These are phyloP conservation scores for Sebastes hubbsi DNA, from an alignment of 2,797 vertebrate species.

Conservation along the genomic window DNA sequence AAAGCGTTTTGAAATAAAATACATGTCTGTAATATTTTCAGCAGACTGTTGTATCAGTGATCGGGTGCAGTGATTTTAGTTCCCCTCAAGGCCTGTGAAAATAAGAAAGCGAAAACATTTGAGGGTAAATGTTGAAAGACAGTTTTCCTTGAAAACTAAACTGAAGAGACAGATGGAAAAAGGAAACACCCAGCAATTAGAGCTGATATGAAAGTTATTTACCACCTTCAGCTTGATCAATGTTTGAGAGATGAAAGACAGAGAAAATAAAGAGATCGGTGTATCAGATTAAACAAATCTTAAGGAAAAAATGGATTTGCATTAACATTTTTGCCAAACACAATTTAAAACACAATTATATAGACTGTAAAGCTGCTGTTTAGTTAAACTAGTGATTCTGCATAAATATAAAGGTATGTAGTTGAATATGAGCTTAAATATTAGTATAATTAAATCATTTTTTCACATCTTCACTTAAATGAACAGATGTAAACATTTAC, in stretches of 20 bases:
- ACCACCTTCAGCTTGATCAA: not conserved
- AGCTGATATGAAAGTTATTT: constrained; percentile 3
- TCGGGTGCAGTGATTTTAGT: not conserved
- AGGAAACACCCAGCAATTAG: not conserved
- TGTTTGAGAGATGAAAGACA: not conserved
- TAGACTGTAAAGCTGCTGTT: not conserved
- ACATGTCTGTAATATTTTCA: not conserved
- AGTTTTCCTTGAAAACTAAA: not conserved
- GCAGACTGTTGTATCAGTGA: not conserved
- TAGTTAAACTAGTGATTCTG: not conserved
- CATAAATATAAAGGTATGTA: not conserved
- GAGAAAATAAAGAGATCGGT: not conserved
- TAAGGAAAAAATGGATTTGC: not conserved
- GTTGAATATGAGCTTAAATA: not conserved
- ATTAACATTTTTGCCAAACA: not conserved
- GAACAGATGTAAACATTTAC: too few relatives aligned
- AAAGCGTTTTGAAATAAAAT: not conserved
- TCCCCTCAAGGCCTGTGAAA: not conserved
- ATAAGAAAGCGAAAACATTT: not conserved
- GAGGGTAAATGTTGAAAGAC: not conserved
- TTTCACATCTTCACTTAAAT: not conserved
- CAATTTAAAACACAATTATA: not conserved
- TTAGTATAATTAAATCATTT: not conserved
- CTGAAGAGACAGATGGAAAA: not conserved
- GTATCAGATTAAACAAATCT: not conserved